Conservation (phyloP, 2,888 invertebrate species). For the Sicus ferrugineus region DNA sequence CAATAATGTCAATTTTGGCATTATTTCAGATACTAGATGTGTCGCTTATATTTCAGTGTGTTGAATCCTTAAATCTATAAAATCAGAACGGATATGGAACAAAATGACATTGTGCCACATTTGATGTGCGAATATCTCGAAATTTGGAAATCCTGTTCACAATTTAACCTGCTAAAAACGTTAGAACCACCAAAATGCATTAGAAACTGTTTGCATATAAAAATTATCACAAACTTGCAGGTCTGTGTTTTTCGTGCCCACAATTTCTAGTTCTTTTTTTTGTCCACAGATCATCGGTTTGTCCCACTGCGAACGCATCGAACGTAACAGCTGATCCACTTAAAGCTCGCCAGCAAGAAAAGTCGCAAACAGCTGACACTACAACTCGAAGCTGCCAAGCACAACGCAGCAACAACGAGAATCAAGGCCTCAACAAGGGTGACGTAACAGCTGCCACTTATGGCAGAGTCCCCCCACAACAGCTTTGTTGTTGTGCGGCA, state of each 20-base stretch:
- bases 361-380: constrained; percentile 38
- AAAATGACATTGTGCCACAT: background rate
- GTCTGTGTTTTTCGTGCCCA: too few relatives aligned
- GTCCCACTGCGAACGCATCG: too few relatives aligned
- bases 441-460: constrained; percentile 43
- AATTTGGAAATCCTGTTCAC: too few relatives aligned
- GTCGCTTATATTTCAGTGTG: background rate
- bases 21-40: background rate
- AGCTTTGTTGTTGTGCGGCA: constrained; percentile 38
- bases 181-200: constrained; percentile 5
- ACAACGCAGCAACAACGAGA: constrained; percentile 32
- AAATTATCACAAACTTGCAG: too few relatives aligned
- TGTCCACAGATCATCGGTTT: too few relatives aligned
- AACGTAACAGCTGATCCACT: constrained; percentile 53
- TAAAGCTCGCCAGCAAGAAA: constrained; percentile 30
- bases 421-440: constrained; percentile 34
- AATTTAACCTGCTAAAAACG: too few relatives aligned
- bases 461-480: constrained; percentile 43
- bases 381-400: constrained; percentile 26
- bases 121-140: background rate
- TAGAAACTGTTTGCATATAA: background rate
- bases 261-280: too few relatives aligned
- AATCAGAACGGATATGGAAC: background rate
- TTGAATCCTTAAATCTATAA: background rate
- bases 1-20: background rate